Base-by-base conservation (phyloP, 2,113 vertebrate genomes). In the Neotoma lepida region DNA sequence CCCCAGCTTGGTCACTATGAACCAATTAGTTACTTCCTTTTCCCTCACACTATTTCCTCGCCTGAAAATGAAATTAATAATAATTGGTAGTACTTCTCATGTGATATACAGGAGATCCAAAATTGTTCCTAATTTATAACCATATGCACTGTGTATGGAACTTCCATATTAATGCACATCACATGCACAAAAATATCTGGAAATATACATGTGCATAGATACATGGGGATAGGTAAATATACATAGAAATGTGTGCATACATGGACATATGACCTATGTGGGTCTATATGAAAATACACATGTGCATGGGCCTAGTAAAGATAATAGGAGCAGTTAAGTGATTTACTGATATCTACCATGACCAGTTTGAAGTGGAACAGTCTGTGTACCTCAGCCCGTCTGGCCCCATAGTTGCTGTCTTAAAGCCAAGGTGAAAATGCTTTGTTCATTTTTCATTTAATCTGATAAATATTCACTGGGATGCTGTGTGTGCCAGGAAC, bases 151-250 rank as follows among this genome's bases (percentile, higher is more conserved):
- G 10, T 39, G 13, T 35, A 35, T 39, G 81, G 35, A 87, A 73
- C 95, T 91, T 97, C 18, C 28, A 80, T 41, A 71, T 86, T 88
- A 86, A 74, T 92, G 22, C 26, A n/a, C 71, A 80, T 66, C 41
- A 74, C 4, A 61, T 49, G 14, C 35, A 51, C n/a, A 68, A 89
- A 51, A 49, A 74, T 9, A 20, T 28, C 44, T 80, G 51, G 39
- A 63, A 71, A 64, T 26, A 70, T 17, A 39, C 18, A 63, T 63
- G 35, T 28, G 26, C 26, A 24, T 61, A 51, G 17, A 61, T 76
- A 63, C 4, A 24, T 63, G 24, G 24, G 35, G 61, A 44, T 66
- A n/a, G 20, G 17, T 66, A 77, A 26, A 30, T n/a, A 56, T 82
- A 12, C 6, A 56, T 49, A 86, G 63, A 93, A 61, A 33, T n/a